Conservation (phyloP, 2,797 vertebrate genomes). For the Myotis vivesi region DNA sequence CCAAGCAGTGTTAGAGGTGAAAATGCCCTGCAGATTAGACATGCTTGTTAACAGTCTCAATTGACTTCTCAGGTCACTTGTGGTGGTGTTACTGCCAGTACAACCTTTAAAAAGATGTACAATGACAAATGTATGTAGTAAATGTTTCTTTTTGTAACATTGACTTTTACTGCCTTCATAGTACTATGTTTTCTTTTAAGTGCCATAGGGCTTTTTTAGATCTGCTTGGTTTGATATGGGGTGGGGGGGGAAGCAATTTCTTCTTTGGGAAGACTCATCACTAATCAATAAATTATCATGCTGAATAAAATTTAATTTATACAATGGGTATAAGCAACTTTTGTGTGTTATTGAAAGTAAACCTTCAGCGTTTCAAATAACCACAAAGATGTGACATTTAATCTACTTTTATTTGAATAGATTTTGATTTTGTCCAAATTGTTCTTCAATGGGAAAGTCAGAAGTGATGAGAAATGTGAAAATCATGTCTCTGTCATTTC, state of each 20-base stretch:
- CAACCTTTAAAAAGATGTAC: not conserved
- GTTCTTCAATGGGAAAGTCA: not conserved
- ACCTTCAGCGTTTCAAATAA: conserved; percentile 4
- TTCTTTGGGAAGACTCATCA: not conserved
- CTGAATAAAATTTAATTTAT: conserved; percentile 30
- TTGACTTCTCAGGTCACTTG: not conserved
- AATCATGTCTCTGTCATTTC: not conserved
- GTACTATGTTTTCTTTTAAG: conserved; percentile 1
- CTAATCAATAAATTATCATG: not conserved
- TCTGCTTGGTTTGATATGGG: not conserved
- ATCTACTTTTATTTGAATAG: not conserved
- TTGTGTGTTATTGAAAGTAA: conserved; percentile 16
- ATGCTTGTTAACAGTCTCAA: not conserved
- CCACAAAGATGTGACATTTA: not conserved
- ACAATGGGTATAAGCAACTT: conserved; percentile 2
- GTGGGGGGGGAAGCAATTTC: not conserved
- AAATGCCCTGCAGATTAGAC: not conserved
- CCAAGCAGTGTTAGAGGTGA: not conserved
- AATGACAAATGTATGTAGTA: not conserved
- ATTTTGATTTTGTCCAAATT: conserved; percentile 24
- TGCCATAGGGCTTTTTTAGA: not conserved
- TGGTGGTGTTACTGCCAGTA: not conserved
- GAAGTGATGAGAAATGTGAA: not conserved
- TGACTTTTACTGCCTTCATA: not conserved
- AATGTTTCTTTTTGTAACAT: not conserved